phyloP scores from a whole-genome alignment of 2,113 vertebrate species.

The Psephotus haematonotus region DNA sequence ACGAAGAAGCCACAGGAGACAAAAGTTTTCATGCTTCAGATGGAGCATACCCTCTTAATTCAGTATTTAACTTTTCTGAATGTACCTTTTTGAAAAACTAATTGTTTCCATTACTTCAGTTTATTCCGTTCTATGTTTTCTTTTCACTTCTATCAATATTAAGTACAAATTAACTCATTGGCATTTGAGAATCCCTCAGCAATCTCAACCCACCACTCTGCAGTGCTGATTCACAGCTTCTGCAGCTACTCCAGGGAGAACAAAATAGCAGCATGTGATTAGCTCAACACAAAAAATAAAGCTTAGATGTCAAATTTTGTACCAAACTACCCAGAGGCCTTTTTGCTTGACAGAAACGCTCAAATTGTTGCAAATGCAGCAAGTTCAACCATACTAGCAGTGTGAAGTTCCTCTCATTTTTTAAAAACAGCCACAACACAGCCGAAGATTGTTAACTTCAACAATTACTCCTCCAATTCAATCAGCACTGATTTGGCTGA shows the following conservation, averaged over 20 bases:
- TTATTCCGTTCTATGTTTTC: background rate
- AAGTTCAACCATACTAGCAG: background rate
- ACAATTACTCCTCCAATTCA: background rate
- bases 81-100: background rate
- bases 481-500: background rate
- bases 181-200: background rate
- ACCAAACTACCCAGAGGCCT: background rate
- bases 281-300: background rate
- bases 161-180: background rate
- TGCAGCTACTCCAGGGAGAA: background rate
- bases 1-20: background rate
- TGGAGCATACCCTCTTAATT: background rate
- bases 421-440: background rate
- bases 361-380: background rate
- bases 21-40: background rate
- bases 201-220: background rate
- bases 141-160: background rate
- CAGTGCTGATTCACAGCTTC: background rate
- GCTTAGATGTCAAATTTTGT: background rate
- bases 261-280: background rate
- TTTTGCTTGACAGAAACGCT: background rate
- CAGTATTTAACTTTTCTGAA: background rate
- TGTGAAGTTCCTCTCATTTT: background rate
- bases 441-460: background rate
- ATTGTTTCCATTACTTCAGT: background rate